phyloP scores from a whole-genome alignment of 2,113 vertebrate genomes.

The Entelurus aequoreus region DNA sequence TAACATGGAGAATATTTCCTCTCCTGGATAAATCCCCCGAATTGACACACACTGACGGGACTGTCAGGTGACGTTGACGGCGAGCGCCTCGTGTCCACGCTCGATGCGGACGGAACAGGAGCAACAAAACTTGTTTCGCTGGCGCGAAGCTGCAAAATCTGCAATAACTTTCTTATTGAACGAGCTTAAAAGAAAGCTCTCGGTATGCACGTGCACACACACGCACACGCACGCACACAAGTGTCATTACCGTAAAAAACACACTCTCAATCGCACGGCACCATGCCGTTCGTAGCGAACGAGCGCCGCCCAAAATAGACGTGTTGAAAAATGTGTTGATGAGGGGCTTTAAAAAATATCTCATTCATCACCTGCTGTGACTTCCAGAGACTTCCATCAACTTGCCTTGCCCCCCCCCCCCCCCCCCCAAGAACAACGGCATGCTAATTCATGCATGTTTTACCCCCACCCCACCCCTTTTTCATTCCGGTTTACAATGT shows the following conservation, averaged over 20 bases:
- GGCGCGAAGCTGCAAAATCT: background rate
- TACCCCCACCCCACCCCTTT: background rate
- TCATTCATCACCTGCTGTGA: slow-evolving; percentile 17
- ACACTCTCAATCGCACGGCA: slow-evolving; percentile 12
- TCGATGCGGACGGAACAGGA: background rate
- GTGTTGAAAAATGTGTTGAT: slow-evolving; percentile 29
- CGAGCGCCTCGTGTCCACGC: background rate
- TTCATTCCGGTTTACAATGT: too few species aligned
- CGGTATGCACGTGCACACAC: too few species aligned
- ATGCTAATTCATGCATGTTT: slow-evolving; percentile 15
- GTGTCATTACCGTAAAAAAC: slow-evolving; percentile 3
- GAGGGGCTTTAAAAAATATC: slow-evolving; percentile 38
- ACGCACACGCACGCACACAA: background rate
- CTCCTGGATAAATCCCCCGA: too few species aligned
- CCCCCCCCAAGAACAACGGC: slow-evolving; percentile 12
- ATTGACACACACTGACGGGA: too few species aligned
- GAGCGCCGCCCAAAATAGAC: slow-evolving; percentile 37
- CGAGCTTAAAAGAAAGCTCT: background rate
- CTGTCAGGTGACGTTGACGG: background rate
- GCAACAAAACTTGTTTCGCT: background rate
- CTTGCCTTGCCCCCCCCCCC: background rate
- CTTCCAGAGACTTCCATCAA: slow-evolving; percentile 4
- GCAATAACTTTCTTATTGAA: background rate
- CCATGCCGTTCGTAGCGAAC: slow-evolving; percentile 14
- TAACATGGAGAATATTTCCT: too few species aligned